These are phyloP conservation scores for Eurosta solidaginis DNA, from an alignment of 1,140 invertebrate species.

Conservation along the genomic window DNA sequence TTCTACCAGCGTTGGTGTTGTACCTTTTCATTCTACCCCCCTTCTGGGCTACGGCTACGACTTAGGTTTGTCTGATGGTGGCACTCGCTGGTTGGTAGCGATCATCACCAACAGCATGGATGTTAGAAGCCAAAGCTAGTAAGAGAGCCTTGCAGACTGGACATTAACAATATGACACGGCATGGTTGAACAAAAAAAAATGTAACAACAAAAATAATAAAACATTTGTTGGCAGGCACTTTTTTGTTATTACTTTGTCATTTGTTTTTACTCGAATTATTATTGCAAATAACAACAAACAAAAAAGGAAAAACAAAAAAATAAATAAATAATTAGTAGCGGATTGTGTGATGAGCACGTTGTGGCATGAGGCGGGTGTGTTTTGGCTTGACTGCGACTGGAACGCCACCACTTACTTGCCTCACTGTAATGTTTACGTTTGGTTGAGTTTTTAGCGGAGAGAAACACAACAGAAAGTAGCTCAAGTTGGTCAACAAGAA, in stretches of 20 bases:
- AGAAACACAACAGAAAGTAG: too few relatives aligned
- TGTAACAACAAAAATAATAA: background rate
- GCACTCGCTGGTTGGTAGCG: constrained; percentile 23
- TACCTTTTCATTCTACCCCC: background rate
- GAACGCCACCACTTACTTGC: background rate
- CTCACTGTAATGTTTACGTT: too few relatives aligned
- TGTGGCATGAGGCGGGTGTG: background rate
- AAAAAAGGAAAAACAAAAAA: too few relatives aligned
- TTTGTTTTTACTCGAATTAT: constrained; percentile 15
- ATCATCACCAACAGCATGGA: background rate
- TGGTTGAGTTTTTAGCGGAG: too few relatives aligned
- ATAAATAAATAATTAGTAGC: background rate
- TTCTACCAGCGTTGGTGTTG: background rate
- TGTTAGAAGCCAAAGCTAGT: too few relatives aligned
- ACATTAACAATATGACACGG: constrained; percentile 30
- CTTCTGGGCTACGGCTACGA: background rate
- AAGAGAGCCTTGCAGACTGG: too few relatives aligned
- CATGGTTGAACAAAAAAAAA: background rate
- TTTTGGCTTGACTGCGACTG: background rate
- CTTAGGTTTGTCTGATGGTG: background rate
- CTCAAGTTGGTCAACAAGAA: too few relatives aligned
- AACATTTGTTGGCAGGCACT: background rate
- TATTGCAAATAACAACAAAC: background rate
- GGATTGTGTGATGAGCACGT: too few relatives aligned
- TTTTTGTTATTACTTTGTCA: background rate